phyloP scores from a whole-genome alignment of 2,797 vertebrate species.

The Potorous gilbertii region DNA sequence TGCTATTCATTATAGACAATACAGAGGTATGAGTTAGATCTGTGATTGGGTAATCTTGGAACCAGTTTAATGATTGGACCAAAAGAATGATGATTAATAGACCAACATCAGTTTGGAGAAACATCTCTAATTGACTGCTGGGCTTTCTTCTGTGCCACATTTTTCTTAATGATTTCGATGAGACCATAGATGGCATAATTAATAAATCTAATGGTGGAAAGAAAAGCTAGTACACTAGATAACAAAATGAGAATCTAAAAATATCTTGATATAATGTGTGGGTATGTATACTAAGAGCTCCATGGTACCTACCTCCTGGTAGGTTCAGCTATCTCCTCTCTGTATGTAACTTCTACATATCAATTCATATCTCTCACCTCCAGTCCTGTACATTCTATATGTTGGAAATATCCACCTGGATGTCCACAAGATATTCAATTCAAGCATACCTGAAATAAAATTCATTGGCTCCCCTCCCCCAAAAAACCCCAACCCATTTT shows the following conservation, averaged over 20 bases:
- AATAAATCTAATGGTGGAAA: neutral
- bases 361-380: neutral
- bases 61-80: neutral
- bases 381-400: neutral
- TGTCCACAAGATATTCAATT: neutral
- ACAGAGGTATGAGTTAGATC: neutral
- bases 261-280: neutral
- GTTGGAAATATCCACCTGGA: neutral
- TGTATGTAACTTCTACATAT: neutral
- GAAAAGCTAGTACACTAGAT: neutral
- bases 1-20: neutral
- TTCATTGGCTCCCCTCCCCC: neutral
- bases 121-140: neutral
- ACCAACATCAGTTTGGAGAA: neutral
- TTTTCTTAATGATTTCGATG: neutral
- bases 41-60: neutral
- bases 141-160: neutral
- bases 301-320: neutral
- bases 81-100: neutral
- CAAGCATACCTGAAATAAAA: neutral
- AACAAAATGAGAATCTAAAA: neutral
- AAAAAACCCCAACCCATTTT: too few relatives aligned
- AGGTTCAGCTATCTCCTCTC: constrained; percentile 22
- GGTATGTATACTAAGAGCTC: neutral
- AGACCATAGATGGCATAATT: neutral